phyloP scores from a whole-genome alignment of 2,888 invertebrate genomes.

The Idaea straminata region DNA sequence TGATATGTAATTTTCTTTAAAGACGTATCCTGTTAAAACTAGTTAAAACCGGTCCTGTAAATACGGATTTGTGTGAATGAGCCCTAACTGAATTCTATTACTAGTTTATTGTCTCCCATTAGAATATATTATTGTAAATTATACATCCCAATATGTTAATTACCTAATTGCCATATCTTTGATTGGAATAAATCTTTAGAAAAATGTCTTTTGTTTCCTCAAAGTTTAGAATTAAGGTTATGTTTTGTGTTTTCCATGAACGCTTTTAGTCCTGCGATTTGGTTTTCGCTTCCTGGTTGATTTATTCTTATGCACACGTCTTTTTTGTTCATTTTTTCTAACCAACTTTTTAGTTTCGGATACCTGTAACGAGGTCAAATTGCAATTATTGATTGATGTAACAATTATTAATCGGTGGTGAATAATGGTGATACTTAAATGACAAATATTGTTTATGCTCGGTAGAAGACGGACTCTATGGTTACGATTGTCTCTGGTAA shows the following conservation, averaged over 20 bases:
- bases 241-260: conserved; percentile 51
- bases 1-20: too few relatives aligned
- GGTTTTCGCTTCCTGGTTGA: conserved; percentile 46
- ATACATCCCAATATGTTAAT: conserved; percentile 9
- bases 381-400: not conserved
- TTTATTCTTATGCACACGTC: conserved; percentile 58
- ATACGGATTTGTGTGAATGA: too few relatives aligned
- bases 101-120: not conserved
- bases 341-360: conserved; percentile 60
- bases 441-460: too few relatives aligned
- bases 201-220: conserved; percentile 25
- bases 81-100: not conserved
- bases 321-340: conserved; percentile 50
- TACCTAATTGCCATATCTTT: conserved; percentile 28
- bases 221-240: conserved; percentile 45
- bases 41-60: too few relatives aligned
- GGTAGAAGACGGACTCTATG: too few relatives aligned
- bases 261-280: conserved; percentile 45
- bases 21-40: too few relatives aligned
- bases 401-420: not conserved
- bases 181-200: conserved; percentile 32
- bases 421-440: too few relatives aligned
- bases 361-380: conserved; percentile 39
- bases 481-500: too few relatives aligned
- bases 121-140: not conserved